Percentiles rank a stretch among this genome's conserved stretches.
These are phyloP conservation scores for Gambusia holbrooki DNA, from an alignment of 2,113 vertebrate genomes.

Conservation along the genomic window DNA sequence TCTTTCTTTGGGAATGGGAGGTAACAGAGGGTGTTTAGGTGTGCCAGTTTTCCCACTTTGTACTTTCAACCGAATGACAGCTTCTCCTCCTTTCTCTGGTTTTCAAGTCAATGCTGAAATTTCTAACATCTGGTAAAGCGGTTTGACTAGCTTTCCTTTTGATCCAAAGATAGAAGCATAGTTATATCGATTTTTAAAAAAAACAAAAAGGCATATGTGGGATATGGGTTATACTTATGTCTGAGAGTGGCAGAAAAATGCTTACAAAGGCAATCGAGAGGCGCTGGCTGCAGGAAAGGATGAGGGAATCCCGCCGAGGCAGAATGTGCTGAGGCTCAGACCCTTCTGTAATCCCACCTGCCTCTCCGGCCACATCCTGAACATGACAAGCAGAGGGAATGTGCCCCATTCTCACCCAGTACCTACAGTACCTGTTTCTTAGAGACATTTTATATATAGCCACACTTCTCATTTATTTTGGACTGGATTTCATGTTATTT, in stretches of 20 bases:
- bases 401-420: slow-evolving; percentile 1
- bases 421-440: not conserved
- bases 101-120: slow-evolving; percentile 25
- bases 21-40: slow-evolving; percentile 30
- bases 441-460: not conserved
- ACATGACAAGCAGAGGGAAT: slow-evolving; percentile 6
- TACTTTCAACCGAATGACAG: slow-evolving; percentile 23
- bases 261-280: slow-evolving; percentile 58
- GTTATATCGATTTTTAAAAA: slow-evolving; percentile 2
- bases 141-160: not conserved
- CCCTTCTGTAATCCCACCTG: slow-evolving; percentile 35
- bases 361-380: slow-evolving; percentile 5
- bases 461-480: not conserved
- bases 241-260: slow-evolving; percentile 38
- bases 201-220: not conserved
- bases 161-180: slow-evolving; percentile 1
- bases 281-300: slow-evolving; percentile 14
- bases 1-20: slow-evolving; percentile 29
- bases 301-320: slow-evolving; percentile 57
- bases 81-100: slow-evolving; percentile 42
- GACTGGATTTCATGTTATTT: not conserved
- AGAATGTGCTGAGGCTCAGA: slow-evolving; percentile 46
- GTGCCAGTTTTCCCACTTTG: slow-evolving; percentile 25
- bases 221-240: not conserved
- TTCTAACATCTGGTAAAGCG: too few relatives aligned